A percentile compares a stretch with the other conserved stretches of the same genome.
Evolutionary conservation across 2,888 invertebrate species (phyloP).

Genomic region (Patella caerulea): DNA sequence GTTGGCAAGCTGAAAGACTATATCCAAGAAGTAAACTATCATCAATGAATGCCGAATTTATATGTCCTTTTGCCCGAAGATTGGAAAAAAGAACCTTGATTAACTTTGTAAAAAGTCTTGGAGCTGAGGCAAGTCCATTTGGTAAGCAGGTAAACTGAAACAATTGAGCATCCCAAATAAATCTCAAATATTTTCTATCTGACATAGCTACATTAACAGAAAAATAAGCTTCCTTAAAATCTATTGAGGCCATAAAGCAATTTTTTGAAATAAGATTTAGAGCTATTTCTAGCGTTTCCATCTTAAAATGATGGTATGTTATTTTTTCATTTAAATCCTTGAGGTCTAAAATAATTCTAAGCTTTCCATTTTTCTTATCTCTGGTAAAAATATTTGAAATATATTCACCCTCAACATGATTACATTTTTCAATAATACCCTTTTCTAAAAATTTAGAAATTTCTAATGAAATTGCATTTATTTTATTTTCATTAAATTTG

Average conservation of each 20-base stretch:
- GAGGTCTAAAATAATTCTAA: slow-evolving; percentile 11
- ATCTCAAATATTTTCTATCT: slow-evolving; percentile 9
- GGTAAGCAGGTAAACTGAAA: slow-evolving; percentile 19
- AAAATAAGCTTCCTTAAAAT: slow-evolving; percentile 23
- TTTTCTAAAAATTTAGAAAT: neutral
- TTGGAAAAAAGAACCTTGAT: slow-evolving; percentile 11
- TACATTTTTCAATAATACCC: slow-evolving; percentile 12
- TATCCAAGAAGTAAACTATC: slow-evolving; percentile 26
- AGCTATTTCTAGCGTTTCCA: slow-evolving; percentile 35
- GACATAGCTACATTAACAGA: slow-evolving; percentile 1
- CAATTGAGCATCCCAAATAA: neutral
- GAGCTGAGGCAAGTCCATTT: slow-evolving; percentile 2
- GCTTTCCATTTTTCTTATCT: slow-evolving; percentile 10
- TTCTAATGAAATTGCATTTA: neutral
- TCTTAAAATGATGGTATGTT: slow-evolving; percentile 36
- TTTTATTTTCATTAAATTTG: neutral
- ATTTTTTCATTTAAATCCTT: slow-evolving; percentile 33
- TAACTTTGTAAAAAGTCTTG: neutral
- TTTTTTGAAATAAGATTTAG: slow-evolving; percentile 18
- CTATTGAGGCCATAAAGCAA: slow-evolving; percentile 20
- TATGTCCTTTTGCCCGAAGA: slow-evolving; percentile 18
- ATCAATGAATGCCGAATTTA: slow-evolving; percentile 9
- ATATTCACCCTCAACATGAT: neutral
- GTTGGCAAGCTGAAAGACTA: slow-evolving; percentile 22
- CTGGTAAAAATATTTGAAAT: slow-evolving; percentile 8